These are phyloP conservation scores for Clistopyga incitator DNA, from an alignment of 2,888 invertebrate genomes.

Conservation along the genomic window DNA sequence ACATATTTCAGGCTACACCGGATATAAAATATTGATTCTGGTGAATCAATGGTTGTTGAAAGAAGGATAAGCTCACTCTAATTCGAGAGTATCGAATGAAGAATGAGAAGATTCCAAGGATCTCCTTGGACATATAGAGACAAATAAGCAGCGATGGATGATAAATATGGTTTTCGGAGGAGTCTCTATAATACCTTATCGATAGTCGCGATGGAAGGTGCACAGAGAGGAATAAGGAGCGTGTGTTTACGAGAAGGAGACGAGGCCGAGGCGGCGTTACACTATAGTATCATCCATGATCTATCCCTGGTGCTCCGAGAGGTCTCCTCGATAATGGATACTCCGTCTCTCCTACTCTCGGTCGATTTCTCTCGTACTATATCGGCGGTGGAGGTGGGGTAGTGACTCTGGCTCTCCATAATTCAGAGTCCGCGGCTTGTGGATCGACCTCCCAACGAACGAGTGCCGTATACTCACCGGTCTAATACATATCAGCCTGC, in stretches of 20 bases:
- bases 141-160: slow-evolving; percentile 2
- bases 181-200: neutral
- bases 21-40: neutral
- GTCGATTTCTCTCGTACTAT: slow-evolving; percentile 30
- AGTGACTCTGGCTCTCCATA: slow-evolving; percentile 58
- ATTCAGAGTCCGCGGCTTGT: slow-evolving; percentile 62
- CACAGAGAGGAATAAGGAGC: neutral
- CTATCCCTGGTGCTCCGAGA: slow-evolving; percentile 59
- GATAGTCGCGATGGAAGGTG: neutral
- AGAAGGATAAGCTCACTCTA: neutral
- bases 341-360: slow-evolving; percentile 49
- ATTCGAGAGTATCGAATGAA: neutral
- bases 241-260: slow-evolving; percentile 47
- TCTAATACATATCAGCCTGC: slow-evolving; percentile 17
- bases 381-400: slow-evolving; percentile 2
- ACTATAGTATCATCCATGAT: slow-evolving; percentile 64
- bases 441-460: slow-evolving; percentile 55
- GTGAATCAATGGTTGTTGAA: too few species aligned
- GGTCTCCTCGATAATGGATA: slow-evolving; percentile 69
- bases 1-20: too few species aligned
- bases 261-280: slow-evolving; percentile 23
- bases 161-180: slow-evolving; percentile 1
- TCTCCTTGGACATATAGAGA: neutral
- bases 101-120: neutral
- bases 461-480: slow-evolving; percentile 28